Base-by-base conservation (phyloP, 2,888 invertebrate genomes). In the Cyaniris semiargus region DNA sequence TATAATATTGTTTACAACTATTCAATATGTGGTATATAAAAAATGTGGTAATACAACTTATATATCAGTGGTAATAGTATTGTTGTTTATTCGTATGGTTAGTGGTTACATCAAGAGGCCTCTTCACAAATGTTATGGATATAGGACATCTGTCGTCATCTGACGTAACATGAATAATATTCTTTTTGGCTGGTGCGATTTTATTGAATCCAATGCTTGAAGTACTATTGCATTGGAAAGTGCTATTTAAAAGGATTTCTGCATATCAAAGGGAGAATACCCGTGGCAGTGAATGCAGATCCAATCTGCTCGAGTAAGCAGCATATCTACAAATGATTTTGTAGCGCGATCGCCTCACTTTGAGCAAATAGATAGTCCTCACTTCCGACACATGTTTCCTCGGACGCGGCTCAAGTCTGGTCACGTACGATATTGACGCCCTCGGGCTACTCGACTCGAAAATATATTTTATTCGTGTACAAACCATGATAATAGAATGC, bases 341-440 rank as follows among this genome's bases (percentile, higher is more conserved):
- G 84, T 85, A 86, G 85, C 77, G 78, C 86, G 88, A 89, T 90
- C 87, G 89, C 89, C 86, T 89, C 91, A 92, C 91, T 89, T 86
- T 87, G 87, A 86, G 89, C 90, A 91, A 93, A 93, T 90, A 92
- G 92, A 93, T 93, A 93, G 92, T 89, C 89, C 87, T 90, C 87
- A 90, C 92, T 90, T 92, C 93, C 93, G 93, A 93, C 93, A 92
- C 91, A 91, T 91, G 92, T 92, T 91, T 92, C 92, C 91, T 88
- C 85, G 87, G 89, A 86, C 86, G 86, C 87, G 88, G 89, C 89
- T 89, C 88, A 88, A 86, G 87, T 86, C 89, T 89, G 91, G 93
- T 93, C 93, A 94, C 93, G 93, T 93, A 94, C 91, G 91, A 93
- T 93, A 94, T 94, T 92, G 93, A 94, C 92, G 92, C 92, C 91